Evolutionary conservation across 2,888 invertebrate genomes (phyloP), one percentile per base, ranked within the genome.

Genomic region (Calameuta filiformis): DNA sequence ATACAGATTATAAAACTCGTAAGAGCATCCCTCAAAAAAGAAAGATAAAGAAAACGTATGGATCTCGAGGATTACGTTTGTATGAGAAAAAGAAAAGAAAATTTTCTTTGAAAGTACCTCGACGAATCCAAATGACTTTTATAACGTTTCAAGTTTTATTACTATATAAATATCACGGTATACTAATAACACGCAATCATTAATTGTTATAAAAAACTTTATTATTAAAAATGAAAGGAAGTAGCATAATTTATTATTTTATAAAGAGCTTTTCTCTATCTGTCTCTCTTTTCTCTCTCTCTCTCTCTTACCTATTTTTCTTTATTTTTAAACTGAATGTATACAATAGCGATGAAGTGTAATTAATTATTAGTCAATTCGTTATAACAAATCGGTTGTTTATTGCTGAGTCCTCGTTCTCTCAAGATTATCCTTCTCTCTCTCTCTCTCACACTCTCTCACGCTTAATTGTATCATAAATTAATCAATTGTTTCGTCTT

Each of bases 161-260:
- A 56, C 73, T 56, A 68, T 74, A 35, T 75, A 77, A 75, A 77
- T 74, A 77, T 37, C 34, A 74, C 74, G 56, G 56, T 74, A 74
- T 74, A 74, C 74, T 74, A 35, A 74, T 75, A 75, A 56, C 56
- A 77, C 74, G 75, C 74, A 77, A 75, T 77, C 74, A 77, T 77
- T 77, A 77, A 73, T 77, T 77, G 77, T 77, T 77, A 77, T 77
- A 15, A 77, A 77, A 56, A 77, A 77, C 77, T 77, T 77, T 77
- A 77, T 77, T 77, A 77, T 76, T 71, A 40, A 75, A 56, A 75
- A 15, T 33, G 30, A 69, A 71, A 33, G 56, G 73, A 75, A 68
- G 37, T 75, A 77, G 77, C n/a, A 75, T 77, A 77, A 77, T 77
- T 77, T 75, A 77, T 77, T 77, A 77, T 77, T 77, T 56, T 77